Percentiles rank a stretch among this genome's conserved stretches.
Conservation (phyloP, 1,140 invertebrate species). For the Melipona quadrifasciata region DNA sequence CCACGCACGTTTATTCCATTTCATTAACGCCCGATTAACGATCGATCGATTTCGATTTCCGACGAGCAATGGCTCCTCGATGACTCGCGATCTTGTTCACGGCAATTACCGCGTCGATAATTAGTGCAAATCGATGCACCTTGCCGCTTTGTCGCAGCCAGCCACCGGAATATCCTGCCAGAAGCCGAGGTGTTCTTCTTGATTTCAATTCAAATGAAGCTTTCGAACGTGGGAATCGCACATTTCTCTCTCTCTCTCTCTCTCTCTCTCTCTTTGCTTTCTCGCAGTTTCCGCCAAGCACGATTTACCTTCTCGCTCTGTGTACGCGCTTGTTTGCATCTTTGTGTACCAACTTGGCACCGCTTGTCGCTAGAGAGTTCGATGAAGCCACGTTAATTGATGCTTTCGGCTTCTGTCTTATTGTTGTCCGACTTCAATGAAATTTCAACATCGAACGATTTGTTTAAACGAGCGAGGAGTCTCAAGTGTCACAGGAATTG, state of each 20-base stretch:
- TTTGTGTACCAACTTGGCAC: conserved; percentile 21
- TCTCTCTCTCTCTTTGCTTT: not conserved
- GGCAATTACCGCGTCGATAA: conserved; percentile 41
- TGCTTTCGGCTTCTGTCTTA: conserved; percentile 17
- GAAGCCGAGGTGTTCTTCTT: conserved; percentile 27
- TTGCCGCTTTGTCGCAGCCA: conserved; percentile 27
- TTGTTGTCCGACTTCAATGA: conserved; percentile 5
- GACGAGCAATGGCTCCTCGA: conserved; percentile 7
- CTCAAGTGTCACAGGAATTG: not conserved
- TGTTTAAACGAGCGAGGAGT: not conserved
- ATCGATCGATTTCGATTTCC: conserved; percentile 17
- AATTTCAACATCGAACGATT: conserved; percentile 4
- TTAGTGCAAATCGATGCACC: conserved; percentile 49
- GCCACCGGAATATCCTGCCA: conserved; percentile 10
- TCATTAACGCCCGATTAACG: conserved; percentile 28
- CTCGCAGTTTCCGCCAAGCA: not conserved
- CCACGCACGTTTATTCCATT: conserved; percentile 31
- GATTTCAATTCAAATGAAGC: conserved; percentile 53
- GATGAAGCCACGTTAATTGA: conserved; percentile 47
- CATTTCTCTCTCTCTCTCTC: not conserved
- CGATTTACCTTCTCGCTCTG: not conserved
- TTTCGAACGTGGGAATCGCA: conserved; percentile 3
- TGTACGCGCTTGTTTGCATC: conserved; percentile 38
- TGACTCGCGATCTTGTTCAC: conserved; percentile 17
- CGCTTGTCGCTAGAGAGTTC: conserved; percentile 27